Base-by-base conservation (phyloP, 1,140 invertebrate species). In the Chrysoperla carnea region DNA sequence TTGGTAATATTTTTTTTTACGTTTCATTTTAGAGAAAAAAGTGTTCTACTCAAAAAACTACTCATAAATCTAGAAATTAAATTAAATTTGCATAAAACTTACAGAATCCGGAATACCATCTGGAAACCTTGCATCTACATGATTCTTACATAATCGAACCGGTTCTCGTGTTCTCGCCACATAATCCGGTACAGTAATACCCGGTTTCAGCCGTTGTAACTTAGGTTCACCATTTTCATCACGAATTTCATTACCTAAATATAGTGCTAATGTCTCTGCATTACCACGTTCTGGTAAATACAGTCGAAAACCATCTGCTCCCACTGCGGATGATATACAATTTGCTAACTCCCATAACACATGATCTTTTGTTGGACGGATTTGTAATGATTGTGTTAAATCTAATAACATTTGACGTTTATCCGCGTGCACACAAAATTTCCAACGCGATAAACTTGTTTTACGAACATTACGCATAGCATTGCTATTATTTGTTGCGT, bases 341-440 rank as follows among this genome's bases (percentile, higher is more conserved):
- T 59, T 60, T 0, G 69, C 66, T 37, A 78, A 51, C 58, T 78
- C 75, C 55, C 66, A 68, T n/a, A 78, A 54, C 3, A 76, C 70
- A 29, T 69, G 61, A 29, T 62, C 57, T 50, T 68, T 69, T 36
- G 66, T 70, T 4, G 66, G 69, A 31, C 62, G 58, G 13, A 59
- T 49, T 48, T 73, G 65, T 5, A 76, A 54, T 9, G 67, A 69
- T 14, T 66, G 61, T 4, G 72, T 73, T 33, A 77, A 51, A 41
- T 73, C 70, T 47, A 72, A 66, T 23, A 76, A 57, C 67, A 76
- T 72, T 49, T 72, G 66, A 23, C 72, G 58, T 54, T 75, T 75
- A 54, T 75, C 72, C 4, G 71, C 68, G 44, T 75, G 73, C 7
- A 75, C 68, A 53, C 70, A 72, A 42, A 72, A 73, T 65, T 72